Evolutionary conservation across 2,797 vertebrate species (phyloP).

Genomic region (Forpus xanthops): DNA sequence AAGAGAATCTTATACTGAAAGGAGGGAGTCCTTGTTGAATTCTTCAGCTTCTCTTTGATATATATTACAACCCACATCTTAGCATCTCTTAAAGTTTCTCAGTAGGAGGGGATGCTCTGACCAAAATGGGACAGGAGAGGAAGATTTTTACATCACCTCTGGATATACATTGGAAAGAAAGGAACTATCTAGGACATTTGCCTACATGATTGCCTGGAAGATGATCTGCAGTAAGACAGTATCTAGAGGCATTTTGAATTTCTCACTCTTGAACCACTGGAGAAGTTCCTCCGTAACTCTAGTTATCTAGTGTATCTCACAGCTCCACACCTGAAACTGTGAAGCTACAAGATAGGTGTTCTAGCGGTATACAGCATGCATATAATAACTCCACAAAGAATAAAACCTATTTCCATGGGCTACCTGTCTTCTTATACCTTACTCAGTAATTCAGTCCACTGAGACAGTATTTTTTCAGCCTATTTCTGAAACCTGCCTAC

Average conservation of each 20-base stretch:
- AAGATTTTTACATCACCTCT: not conserved
- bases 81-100: not conserved
- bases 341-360: not conserved
- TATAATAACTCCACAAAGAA: not conserved
- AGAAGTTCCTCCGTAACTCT: not conserved
- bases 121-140: not conserved
- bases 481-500: not conserved
- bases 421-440: not conserved
- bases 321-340: not conserved
- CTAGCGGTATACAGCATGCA: not conserved
- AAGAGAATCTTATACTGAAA: not conserved
- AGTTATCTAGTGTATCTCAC: not conserved
- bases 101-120: not conserved
- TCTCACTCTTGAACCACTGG: not conserved
- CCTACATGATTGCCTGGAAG: not conserved
- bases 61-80: not conserved
- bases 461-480: not conserved
- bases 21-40: not conserved
- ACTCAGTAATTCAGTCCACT: not conserved
- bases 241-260: not conserved
- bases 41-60: not conserved
- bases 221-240: not conserved
- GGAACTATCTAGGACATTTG: not conserved
- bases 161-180: not conserved
- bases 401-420: not conserved